These are phyloP conservation scores for Mola mola DNA, from an alignment of 2,113 vertebrate species.

Conservation along the genomic window DNA sequence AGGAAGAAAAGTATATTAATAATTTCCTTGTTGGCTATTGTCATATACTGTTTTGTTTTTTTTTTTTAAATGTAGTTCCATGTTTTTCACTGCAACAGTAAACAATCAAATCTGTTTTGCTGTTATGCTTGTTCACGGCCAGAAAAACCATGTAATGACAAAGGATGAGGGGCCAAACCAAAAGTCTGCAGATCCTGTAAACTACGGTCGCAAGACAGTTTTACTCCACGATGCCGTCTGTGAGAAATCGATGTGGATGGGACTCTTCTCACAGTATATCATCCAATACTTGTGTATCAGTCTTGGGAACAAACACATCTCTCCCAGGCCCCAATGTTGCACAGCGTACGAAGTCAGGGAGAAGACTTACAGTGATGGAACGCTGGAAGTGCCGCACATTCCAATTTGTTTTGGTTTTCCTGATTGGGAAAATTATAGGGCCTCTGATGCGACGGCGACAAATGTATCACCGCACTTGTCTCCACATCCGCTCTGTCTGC, in stretches of 20 bases:
- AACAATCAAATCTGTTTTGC: slow-evolving; percentile 37
- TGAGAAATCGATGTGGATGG: slow-evolving; percentile 57
- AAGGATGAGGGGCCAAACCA: slow-evolving; percentile 37
- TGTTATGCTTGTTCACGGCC: slow-evolving; percentile 51
- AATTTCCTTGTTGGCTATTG: no score
- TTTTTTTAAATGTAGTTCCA: neutral
- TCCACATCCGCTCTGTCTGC: slow-evolving; percentile 33
- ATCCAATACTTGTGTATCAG: slow-evolving; percentile 40
- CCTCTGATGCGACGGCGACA: slow-evolving; percentile 44
- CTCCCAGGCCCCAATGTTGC: slow-evolving; percentile 65
- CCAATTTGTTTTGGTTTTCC: slow-evolving; percentile 74
- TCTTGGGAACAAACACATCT: slow-evolving; percentile 74
- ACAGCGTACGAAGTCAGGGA: slow-evolving; percentile 19
- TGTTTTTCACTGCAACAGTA: slow-evolving; percentile 30
- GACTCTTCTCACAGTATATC: slow-evolving; percentile 79
- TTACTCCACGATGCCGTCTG: slow-evolving; percentile 52
- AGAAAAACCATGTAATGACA: slow-evolving; percentile 46
- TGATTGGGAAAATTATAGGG: slow-evolving; percentile 76
- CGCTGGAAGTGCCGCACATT: slow-evolving; percentile 52
- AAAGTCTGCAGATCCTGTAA: slow-evolving; percentile 41
- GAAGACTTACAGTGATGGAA: slow-evolving; percentile 63
- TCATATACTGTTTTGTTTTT: no score
- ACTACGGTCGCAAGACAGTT: slow-evolving; percentile 56
- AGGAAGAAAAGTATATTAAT: no score
- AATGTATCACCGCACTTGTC: slow-evolving; percentile 68